phyloP scores from a whole-genome alignment of 2,888 invertebrate genomes.

The Tanaodytes sp. region DNA sequence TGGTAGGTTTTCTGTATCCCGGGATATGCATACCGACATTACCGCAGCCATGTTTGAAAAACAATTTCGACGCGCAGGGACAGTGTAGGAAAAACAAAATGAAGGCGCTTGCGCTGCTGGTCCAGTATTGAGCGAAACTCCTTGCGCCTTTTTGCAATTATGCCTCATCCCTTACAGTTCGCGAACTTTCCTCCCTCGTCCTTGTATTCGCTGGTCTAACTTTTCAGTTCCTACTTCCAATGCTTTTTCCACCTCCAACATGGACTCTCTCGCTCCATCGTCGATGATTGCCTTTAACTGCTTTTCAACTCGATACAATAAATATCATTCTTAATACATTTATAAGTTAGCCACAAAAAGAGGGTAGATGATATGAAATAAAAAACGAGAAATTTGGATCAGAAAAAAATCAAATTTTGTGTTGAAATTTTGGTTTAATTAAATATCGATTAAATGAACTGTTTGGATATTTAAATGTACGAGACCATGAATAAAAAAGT shows the following conservation, averaged over 20 bases:
- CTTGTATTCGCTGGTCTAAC: slow-evolving; percentile 53
- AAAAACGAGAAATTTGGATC: too few relatives aligned
- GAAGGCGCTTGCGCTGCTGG: slow-evolving; percentile 73
- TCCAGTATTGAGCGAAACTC: slow-evolving; percentile 71
- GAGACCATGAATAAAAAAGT: too few relatives aligned
- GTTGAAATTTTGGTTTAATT: too few relatives aligned
- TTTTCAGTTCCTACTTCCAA: slow-evolving; percentile 52
- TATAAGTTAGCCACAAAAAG: too few relatives aligned
- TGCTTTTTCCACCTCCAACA: slow-evolving; percentile 51
- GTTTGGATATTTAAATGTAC: too few relatives aligned
- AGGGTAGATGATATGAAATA: too few relatives aligned
- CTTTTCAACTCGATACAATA: slow-evolving; percentile 63
- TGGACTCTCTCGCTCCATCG: slow-evolving; percentile 47
- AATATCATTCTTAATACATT: slow-evolving; percentile 62
- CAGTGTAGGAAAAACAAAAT: slow-evolving; percentile 72
- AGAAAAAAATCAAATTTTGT: too few relatives aligned
- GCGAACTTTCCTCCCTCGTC: slow-evolving; percentile 55
- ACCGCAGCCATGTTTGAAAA: slow-evolving; percentile 70
- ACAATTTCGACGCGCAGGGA: slow-evolving; percentile 63
- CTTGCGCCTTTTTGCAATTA: slow-evolving; percentile 71
- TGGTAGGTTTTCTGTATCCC: slow-evolving; percentile 56
- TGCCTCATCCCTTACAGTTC: slow-evolving; percentile 61
- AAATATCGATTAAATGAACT: too few relatives aligned
- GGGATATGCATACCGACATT: slow-evolving; percentile 62
- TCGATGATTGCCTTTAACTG: slow-evolving; percentile 51